Base-by-base conservation (phyloP, 2,113 vertebrate genomes). In the Embiotoca jacksoni region DNA sequence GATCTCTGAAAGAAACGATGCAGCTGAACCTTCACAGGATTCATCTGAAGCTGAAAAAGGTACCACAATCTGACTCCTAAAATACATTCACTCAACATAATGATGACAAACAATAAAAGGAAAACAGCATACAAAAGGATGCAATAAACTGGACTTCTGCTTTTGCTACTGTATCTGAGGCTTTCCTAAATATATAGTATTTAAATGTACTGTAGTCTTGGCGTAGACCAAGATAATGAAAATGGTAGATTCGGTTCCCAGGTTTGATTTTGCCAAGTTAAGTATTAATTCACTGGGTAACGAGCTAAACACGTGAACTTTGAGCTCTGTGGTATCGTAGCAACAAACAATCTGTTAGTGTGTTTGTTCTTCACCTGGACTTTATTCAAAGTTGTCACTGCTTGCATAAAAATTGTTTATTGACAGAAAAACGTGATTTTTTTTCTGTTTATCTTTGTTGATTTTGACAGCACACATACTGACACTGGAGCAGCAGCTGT, bases 401-500 rank as follows among this genome's bases (percentile, higher is more conserved):
- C 3, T 35, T 50, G 7, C 41, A 44, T 44, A 44, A 44, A 44
- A 44, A 23, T 23, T 23, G 23, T 23, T 23, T 23, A 23, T 23
- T 23, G 23, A 23, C 23, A 23, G 23, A 23, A 23, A 23, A 23
- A 23, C 2, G 9, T 44, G 41, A 44, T 11, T 4, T 44, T 44
- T 3, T 44, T 37, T 3, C 6, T 44, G 10, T 10, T 44, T 44
- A 3, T 4, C 1, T 72, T 54, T 74, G 11, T 65, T 66, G 44
- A 6, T 31, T 63, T 74, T 23, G 62, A 13, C 85, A 93, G 88
- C 30, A 0, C 81, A 35, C 14, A 55, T 93, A 10, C n/a, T 82
- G 77, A 61, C 41, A 23, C 59, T 94, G 79, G 89, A 95, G 79
- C 91, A 90, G 62, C 88, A 91, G 79, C 82, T 94, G 5, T 14